Conservation (phyloP, 2,888 invertebrate species). For the Platypus cylindrus region DNA sequence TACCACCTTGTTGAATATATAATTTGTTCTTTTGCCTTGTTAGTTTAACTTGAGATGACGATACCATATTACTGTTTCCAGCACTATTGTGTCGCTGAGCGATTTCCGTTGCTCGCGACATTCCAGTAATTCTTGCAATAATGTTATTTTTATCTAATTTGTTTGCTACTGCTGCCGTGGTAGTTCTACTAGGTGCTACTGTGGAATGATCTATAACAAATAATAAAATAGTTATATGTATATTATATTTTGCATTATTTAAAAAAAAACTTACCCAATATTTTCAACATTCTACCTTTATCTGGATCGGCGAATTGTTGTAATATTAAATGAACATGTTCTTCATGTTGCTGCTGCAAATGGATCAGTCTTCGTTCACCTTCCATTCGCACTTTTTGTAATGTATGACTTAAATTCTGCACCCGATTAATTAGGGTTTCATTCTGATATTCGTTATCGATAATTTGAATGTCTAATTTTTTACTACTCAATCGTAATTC, state of each 20-base stretch:
- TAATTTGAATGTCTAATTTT: constrained; percentile 59
- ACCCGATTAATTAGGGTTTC: constrained; percentile 60
- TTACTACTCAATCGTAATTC: constrained; percentile 32
- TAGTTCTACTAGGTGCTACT: constrained; percentile 17
- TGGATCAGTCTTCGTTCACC: constrained; percentile 47
- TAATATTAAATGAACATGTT: constrained; percentile 48
- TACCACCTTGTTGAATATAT: constrained; percentile 65
- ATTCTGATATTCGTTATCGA: constrained; percentile 56
- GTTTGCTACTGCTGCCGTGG: constrained; percentile 23
- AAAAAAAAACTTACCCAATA: neutral
- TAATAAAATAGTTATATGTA: neutral
- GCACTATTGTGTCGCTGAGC: constrained; percentile 50
- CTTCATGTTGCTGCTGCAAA: constrained; percentile 51
- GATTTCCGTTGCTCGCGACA: constrained; percentile 30
- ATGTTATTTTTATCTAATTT: constrained; percentile 38
- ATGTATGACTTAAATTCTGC: constrained; percentile 48
- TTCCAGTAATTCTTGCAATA: constrained; percentile 41
- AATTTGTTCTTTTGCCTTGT: constrained; percentile 74
- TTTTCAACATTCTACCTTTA: constrained; percentile 6
- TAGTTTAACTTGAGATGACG: constrained; percentile 59
- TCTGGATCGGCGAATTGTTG: constrained; percentile 32
- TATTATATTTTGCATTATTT: neutral
- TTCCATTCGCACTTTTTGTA: constrained; percentile 54
- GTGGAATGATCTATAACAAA: neutral
- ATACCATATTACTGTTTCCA: constrained; percentile 43